Evolutionary conservation across 2,797 vertebrate species (phyloP), one percentile per base, ranked within the genome.

Genomic region (Rhabdomys pumilio): DNA sequence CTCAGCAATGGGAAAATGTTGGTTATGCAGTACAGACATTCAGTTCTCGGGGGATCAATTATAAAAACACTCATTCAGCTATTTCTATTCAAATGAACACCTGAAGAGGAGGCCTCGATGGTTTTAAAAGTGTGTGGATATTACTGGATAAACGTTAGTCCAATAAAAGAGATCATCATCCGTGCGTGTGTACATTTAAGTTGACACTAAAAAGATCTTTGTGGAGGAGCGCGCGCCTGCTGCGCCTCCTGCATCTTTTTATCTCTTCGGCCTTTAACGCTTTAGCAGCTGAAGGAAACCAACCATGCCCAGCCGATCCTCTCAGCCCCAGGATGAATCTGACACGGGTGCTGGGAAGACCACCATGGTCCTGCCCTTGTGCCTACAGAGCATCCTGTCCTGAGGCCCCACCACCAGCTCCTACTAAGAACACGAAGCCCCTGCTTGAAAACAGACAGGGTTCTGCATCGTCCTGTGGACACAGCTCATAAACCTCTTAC

Each of bases 1-100:
- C 29, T 97, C 98, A 98, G 98, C 99, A 98, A 98, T 98, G 99
- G 99, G 98, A 98, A 98, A 98, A 98, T 98, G 98, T 98, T 98
- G 98, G 98, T 98, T 99, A 98, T 98, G 98, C 98, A 98, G 98
- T 98, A 98, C 98, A 99, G 98, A 98, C 98, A 98, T 98, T 98
- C 98, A 95, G 98, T 98, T 99, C 99, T 99, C 99, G 97, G 97
- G 99, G 99, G 99, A 99, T 99, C 99, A 99, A 99, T 99, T 99
- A 99, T 99, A 99, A 99, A 99, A 99, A 99, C 98, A 99, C 99
- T 99, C 98, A 98, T 99, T 99, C 99, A 99, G 98, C 99, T 98
- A 98, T 98, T 99, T 99, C 99, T 99, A 99, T 99, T 99, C 99
- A 99, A 99, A 99, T 99, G 99, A 99, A 99, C 99, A 99, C 99